Percentiles rank a stretch among this genome's conserved stretches.
Evolutionary conservation across 1,140 invertebrate species (phyloP).

Genomic region (Oryzaephilus surinamensis): DNA sequence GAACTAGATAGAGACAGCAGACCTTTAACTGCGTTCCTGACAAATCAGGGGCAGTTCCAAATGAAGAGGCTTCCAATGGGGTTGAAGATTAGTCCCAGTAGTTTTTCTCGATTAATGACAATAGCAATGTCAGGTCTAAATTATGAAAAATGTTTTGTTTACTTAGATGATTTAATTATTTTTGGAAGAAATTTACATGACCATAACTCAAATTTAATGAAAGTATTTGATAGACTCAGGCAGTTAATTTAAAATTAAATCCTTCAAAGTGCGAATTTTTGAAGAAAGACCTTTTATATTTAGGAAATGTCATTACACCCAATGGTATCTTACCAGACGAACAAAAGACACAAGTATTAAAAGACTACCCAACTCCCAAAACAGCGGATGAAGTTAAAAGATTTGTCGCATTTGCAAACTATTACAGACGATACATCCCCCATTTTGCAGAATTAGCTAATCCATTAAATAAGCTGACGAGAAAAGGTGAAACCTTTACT

Average conservation of each 20-base stretch:
- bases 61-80: constrained; percentile 29
- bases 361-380: constrained; percentile 20
- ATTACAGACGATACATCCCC: constrained; percentile 24
- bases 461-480: constrained; percentile 23
- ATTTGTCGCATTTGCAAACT: constrained; percentile 19
- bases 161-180: constrained; percentile 30
- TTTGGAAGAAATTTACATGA: constrained; percentile 8
- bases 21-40: constrained; percentile 33
- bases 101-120: constrained; percentile 32
- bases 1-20: neutral
- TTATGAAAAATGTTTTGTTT: constrained; percentile 2
- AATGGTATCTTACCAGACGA: constrained; percentile 14
- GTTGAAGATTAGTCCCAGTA: constrained; percentile 23
- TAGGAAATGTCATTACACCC: constrained; percentile 20
- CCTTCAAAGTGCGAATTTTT: constrained; percentile 26
- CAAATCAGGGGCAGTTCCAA: constrained; percentile 26
- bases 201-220: constrained; percentile 3
- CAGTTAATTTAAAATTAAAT: constrained; percentile 20
- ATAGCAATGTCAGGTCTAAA: constrained; percentile 20
- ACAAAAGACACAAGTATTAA: constrained; percentile 21
- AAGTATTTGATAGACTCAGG: constrained; percentile 9
- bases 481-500: constrained; percentile 22
- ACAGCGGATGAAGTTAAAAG: constrained; percentile 22
- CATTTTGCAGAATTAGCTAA: constrained; percentile 26
- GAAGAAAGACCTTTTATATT: constrained; percentile 19